These are phyloP conservation scores for Cephus pulcher DNA, from an alignment of 2,888 invertebrate genomes.

Conservation along the genomic window DNA sequence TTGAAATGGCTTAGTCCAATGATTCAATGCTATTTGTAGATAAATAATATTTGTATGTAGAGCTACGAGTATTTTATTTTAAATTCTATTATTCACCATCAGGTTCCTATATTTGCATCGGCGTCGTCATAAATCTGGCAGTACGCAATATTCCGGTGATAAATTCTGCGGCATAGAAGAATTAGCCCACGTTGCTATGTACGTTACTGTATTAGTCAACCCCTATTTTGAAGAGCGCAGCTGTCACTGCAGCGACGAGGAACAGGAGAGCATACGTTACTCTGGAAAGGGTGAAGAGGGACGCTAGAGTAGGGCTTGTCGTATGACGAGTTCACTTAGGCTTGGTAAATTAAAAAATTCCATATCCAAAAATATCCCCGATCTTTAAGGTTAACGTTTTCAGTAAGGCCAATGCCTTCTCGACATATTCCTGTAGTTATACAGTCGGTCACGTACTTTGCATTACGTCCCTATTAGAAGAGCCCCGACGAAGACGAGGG, in stretches of 20 bases:
- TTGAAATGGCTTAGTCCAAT: not conserved
- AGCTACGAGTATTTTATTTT: not conserved
- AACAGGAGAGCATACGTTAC: conserved; percentile 22
- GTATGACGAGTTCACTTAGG: conserved; percentile 26
- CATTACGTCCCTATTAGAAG: not conserved
- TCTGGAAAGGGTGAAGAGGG: conserved; percentile 27
- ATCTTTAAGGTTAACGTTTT: not conserved
- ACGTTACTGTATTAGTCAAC: conserved; percentile 29
- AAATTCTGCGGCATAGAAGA: not conserved
- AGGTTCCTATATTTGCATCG: not conserved
- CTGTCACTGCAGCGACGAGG: conserved; percentile 30
- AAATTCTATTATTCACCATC: not conserved
- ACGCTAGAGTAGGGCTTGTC: conserved; percentile 21
- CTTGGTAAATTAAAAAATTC: conserved; percentile 28
- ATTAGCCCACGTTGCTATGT: conserved; percentile 18
- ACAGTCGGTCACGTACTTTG: not conserved
- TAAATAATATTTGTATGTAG: not conserved
- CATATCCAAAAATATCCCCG: not conserved
- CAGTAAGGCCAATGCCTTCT: not conserved
- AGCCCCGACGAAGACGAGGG: not conserved
- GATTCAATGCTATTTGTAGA: not conserved
- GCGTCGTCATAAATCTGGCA: not conserved
- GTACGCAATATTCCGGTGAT: not conserved
- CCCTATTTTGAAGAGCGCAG: conserved; percentile 44
- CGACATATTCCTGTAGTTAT: not conserved